Evolutionary conservation across 1,140 invertebrate genomes (phyloP), one percentile per base, ranked within the genome.

Genomic region (Aphaenogaster rudis): DNA sequence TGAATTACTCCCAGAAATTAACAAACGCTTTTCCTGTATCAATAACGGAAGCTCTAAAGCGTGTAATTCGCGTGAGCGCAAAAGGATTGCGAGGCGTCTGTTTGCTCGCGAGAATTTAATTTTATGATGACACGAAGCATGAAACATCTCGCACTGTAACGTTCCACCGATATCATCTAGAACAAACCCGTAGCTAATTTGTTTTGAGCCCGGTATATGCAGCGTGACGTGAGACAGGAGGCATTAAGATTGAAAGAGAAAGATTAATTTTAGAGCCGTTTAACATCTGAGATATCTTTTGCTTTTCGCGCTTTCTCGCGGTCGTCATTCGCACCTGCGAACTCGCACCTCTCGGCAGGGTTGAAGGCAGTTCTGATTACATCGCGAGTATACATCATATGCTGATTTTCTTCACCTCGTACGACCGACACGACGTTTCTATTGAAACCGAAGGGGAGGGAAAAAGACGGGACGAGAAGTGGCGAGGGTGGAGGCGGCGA

Each of bases 401-500:
- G 64, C 48, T 74, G 86, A 89, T 89, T 79, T 88, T 39, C 87
- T 64, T 85, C 63, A 17, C 33, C 33, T 74, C 59, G 67, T 88
- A 82, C 57, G 52, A 69, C 81, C 79, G 88, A 89, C 61, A 71
- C 78, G 82, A 89, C 88, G 67, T 88, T 86, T 63, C 67, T 33
- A 64, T 77, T 59, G 77, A 82, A 85, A 86, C 72, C 39, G 71
- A 88, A 36, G 17, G 42, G 21, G 64, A 76, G 66, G n/a, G 54
- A 72, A 86, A 71, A 36, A 57, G 9, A n/a, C 2, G 8, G 21
- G 48, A 71, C 45, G 54, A 50, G 28, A 11, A 61, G 28, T 15
- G 42, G 2, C 36, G 59, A 39, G 21, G 15, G 36, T 13, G 66
- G 42, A 1, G 74, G 17, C 21, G 59, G 11, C 1, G 33, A 64